Base-by-base conservation (phyloP, 30 jellyfish, hydroid and myxozoan genomes). In the Chironex yamaguchii region DNA sequence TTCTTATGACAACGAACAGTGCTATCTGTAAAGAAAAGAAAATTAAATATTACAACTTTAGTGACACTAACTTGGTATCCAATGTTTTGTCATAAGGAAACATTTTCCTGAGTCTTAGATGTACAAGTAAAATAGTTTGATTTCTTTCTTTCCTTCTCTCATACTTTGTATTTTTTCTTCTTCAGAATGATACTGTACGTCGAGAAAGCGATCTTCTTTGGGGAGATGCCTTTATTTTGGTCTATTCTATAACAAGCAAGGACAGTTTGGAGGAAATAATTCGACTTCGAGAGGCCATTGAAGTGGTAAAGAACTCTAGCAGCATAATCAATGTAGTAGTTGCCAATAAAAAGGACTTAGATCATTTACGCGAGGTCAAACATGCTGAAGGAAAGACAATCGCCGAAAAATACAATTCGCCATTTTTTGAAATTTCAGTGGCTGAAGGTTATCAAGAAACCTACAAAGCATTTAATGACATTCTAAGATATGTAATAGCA, bases 361-460 rank as follows among this genome's bases (percentile, higher is more conserved):
- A 83, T 35, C 97, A 90, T 68, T 90, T 90, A 36, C 89, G 97
- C 28, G 97, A 90, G 69, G 97, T 90, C 23, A 83, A 87, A 20
- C 64, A 87, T 26, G 97, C 68, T 28, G 97, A 90, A 34, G 97
- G 97, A n/a, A 58, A 89, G 76, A 67, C 36, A 71, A 62, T 76
- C 21, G 96, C 97, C 4, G 96, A 90, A 14, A 90, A 90, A 74
- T 53, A 68, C 58, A 87, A 81, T n/a, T 83, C 92, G 67, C 84
- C 71, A 31, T 90, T 90, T 36, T 90, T 52, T 52, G 97, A 90
- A 36, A 82, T 90, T 23, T 90, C 97, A 2, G 97, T 90, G 32
- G 92, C 97, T 17, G 97, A 90, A 58, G 97, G 96, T 0, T 90
- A 90, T 72, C 90, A 83, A 24, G 97, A 90, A 62, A 90, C 97